Base-by-base conservation (phyloP, 2,113 vertebrate species). In the Ceyx margarethae region DNA sequence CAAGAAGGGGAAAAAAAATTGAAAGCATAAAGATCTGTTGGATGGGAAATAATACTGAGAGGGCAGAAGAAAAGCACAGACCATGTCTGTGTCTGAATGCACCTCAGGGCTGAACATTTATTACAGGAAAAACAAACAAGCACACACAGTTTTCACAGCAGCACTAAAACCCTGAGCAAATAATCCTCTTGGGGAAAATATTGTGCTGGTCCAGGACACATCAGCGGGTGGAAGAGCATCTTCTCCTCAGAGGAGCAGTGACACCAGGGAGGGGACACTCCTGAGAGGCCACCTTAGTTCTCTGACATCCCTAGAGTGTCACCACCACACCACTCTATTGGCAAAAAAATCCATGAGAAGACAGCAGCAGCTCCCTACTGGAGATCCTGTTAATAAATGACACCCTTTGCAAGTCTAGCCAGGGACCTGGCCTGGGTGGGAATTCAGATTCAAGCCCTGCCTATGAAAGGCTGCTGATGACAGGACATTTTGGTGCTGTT, bases 171-270 rank as follows among this genome's bases (percentile, higher is more conserved):
- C 43, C 18, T 2, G 31, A 72, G 33, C 10, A 67, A 20, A 8
- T 26, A 12, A 31, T 10, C 15, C 14, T 19, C 6, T 11, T 10
- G 29, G 42, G 23, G 33, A 60, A 43, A 65, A 57, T 1, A 28
- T 2, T 15, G 28, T 61, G 43, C 42, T 77, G 46, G 37, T 25
- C 31, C 48, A 87, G 80, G 46, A 64, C 50, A 65, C 6, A 6
- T 5, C 26, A 18, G 25, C 2, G 3, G 40, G 40, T 26, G 9
- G 50, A 45, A 53, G 8, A 53, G 20, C 3, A 0, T 1, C 0
- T 43, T 33, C 15, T 53, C 29, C 40, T 26, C 10, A 6, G 11
- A 10, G 15, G 18, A 58, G 69, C 6, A 11, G 18, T 3, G 11
- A 50, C 14, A 23, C 6, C 19, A 40, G 37, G 50, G 66, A 21